These are phyloP conservation scores for Acridotheres tristis DNA, from an alignment of 2,797 vertebrate genomes.

Conservation along the genomic window DNA sequence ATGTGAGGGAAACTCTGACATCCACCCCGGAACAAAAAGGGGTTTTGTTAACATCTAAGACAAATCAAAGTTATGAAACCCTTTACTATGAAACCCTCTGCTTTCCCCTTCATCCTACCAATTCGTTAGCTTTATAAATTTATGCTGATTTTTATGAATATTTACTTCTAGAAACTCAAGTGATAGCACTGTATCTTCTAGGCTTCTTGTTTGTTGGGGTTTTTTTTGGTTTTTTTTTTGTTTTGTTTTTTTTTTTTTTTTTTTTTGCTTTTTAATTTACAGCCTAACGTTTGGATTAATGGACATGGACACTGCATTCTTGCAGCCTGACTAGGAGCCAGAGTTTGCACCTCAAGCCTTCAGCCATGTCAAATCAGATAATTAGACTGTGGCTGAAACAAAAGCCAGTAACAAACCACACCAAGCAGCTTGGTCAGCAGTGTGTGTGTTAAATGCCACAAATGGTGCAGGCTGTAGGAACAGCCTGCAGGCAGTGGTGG, in stretches of 20 bases:
- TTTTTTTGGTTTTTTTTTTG: not conserved
- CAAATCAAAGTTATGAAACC: not conserved
- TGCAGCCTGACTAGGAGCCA: not conserved
- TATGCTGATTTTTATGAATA: not conserved
- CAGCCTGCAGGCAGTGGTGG: rapidly evolving
- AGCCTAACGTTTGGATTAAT: not conserved
- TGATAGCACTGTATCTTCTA: not conserved
- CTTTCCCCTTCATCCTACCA: not conserved
- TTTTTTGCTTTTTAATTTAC: not conserved
- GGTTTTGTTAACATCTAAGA: not conserved
- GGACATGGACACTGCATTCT: not conserved
- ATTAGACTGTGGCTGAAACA: not conserved
- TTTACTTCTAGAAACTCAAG: not conserved
- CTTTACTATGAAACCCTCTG: not conserved
- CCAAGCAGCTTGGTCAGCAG: not conserved
- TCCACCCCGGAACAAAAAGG: not conserved
- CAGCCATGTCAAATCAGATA: not conserved
- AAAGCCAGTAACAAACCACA: not conserved
- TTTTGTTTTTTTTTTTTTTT: too few species aligned
- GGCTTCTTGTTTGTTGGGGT: not conserved
- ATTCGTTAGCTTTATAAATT: not conserved
- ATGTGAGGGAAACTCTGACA: not conserved
- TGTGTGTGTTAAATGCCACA: not conserved
- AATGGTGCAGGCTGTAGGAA: not conserved
- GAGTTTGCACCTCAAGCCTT: not conserved